Evolutionary conservation across 2,113 vertebrate species (phyloP).

Genomic region (Tiliqua scincoides): DNA sequence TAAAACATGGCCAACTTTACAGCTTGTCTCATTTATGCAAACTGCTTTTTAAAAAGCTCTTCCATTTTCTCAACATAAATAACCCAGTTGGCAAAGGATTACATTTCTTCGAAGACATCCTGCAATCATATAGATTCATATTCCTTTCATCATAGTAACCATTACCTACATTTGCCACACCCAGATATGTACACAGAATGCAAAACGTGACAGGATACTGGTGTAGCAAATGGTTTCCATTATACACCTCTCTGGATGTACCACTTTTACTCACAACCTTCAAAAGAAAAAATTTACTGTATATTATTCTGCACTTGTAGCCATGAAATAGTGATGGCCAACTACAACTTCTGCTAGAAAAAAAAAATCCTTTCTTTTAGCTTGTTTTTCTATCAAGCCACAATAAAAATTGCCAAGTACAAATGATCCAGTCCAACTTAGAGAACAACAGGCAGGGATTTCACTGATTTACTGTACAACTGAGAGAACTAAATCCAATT

Average conservation of each 20-base stretch:
- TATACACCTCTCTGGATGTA: not conserved
- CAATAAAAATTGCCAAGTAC: not conserved
- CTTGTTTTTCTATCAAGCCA: not conserved
- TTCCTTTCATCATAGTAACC: not conserved
- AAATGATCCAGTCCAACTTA: too few relatives aligned
- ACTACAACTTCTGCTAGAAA: not conserved
- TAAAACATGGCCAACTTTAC: slow-evolving; percentile 54
- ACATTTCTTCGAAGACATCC: slow-evolving; percentile 16
- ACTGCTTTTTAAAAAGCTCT: slow-evolving; percentile 13
- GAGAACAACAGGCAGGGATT: too few relatives aligned
- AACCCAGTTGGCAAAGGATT: slow-evolving; percentile 39
- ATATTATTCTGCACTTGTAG: not conserved
- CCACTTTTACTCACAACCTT: not conserved
- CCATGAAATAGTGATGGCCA: not conserved
- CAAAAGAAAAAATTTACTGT: not conserved
- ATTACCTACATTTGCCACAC: slow-evolving; percentile 41
- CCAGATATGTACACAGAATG: not conserved
- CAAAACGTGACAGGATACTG: not conserved
- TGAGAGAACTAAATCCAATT: too few relatives aligned
- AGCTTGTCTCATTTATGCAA: slow-evolving; percentile 56
- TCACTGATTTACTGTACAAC: too few relatives aligned
- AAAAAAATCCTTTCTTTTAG: too few relatives aligned
- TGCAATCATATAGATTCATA: not conserved
- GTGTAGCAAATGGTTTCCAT: not conserved
- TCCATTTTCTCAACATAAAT: slow-evolving; percentile 25